Evolutionary conservation across 2,113 vertebrate species (phyloP), one percentile per base, ranked within the genome.

Genomic region (Chaetura pelagica): DNA sequence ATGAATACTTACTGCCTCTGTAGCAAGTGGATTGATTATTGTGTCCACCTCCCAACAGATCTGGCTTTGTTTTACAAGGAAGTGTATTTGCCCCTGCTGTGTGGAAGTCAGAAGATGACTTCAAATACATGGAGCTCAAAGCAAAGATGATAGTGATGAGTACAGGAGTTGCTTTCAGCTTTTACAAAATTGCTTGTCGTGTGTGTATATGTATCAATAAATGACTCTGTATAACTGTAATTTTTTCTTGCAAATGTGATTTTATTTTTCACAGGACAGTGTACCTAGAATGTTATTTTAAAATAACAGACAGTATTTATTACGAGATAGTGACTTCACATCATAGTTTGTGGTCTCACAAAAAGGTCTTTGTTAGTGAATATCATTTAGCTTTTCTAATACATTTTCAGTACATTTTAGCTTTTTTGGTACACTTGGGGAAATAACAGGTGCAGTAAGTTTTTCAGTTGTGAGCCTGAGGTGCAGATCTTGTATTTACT

Each of bases 11-110:
- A 95, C 35, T 66, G 95, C 95, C 57, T 35, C 95, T 22, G 32
- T 96, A 97, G 97, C 97, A 97, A 93, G 95, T 74, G 94, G 96
- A 98, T 98, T 96, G 98, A 98, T 98, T 94, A 21, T 91, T 34
- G 40, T 84, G 78, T 94, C 96, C 87, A 85, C 93, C 93, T 94
- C 84, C 59, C 73, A 93, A 97, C 90, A 84, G 81, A 57, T 54
- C 75, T 90, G 91, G 83, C 93, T 97, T 82, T 35, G 85, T 46
- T 67, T 96, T 96, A 97, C 93, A 96, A 97, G 97, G 42, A 72
- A 96, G 80, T 93, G 87, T n/a, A 16, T 90, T 96, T 42, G 71
- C 63, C 85, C 90, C 95, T 89, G 93, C 96, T 75, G 69, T 42
- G 89, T 64, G 93, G 30, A 83, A 74, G 66, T 87, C 81, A 55